Evolutionary conservation across 2,888 invertebrate species (phyloP).

Genomic region (Megamerina dolium): DNA sequence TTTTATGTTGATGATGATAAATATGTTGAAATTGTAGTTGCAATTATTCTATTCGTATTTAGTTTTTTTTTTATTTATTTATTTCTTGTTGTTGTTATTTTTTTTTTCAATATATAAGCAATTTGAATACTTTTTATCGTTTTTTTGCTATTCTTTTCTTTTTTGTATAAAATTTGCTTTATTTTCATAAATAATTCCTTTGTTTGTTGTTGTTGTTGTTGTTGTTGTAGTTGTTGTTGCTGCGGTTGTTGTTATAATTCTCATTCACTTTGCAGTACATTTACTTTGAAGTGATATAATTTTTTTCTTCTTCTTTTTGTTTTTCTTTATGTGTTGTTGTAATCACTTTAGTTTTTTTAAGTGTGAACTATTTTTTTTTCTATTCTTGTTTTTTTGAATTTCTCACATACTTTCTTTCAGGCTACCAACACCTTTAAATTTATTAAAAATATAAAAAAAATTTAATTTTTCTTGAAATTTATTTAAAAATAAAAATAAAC

Average conservation of each 20-base stretch:
- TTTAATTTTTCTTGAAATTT: background rate
- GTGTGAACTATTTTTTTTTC: background rate
- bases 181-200: no score
- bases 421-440: conserved; percentile 1
- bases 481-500: no score
- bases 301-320: background rate
- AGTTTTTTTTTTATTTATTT: conserved; percentile 9
- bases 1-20: no score
- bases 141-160: no score
- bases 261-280: background rate
- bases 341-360: background rate
- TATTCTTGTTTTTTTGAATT: conserved; percentile 2
- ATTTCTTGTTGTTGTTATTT: background rate
- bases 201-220: no score
- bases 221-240: conserved; percentile 7
- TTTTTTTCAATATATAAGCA: no score
- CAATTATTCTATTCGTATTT: conserved; percentile 3
- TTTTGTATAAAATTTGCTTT: no score
- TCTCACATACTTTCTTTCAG: background rate
- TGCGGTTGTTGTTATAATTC: conserved; percentile 1
- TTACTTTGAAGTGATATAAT: conserved; percentile 1
- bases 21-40: background rate
- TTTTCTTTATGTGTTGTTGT: conserved; percentile 1
- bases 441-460: background rate
- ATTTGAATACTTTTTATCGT: no score